phyloP scores from a whole-genome alignment of 2,113 vertebrate species.

The Psophia crepitans region DNA sequence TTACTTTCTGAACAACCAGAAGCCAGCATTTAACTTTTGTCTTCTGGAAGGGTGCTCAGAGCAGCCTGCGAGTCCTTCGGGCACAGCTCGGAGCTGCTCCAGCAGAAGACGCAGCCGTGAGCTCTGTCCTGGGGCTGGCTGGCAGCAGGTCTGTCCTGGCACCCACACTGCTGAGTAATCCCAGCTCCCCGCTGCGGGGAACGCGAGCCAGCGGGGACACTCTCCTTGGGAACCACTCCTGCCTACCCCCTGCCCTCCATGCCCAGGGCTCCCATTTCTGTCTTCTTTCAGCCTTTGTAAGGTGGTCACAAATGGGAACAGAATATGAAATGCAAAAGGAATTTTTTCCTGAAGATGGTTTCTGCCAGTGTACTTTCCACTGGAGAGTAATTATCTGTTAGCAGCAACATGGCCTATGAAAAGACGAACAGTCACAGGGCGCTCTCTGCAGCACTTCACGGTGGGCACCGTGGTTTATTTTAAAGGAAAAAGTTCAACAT shows the following conservation, averaged over 20 bases:
- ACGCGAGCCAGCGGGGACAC: rapidly evolving
- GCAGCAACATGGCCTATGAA: not conserved
- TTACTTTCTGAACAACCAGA: not conserved
- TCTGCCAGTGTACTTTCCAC: not conserved
- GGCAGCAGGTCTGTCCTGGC: not conserved
- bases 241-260: not conserved
- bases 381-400: not conserved
- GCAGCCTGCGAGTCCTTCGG: not conserved
- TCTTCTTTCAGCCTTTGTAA: not conserved
- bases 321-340: not conserved
- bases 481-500: not conserved
- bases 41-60: not conserved
- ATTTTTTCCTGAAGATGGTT: not conserved
- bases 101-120: not conserved
- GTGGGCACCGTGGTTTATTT: not conserved
- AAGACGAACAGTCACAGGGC: not conserved
- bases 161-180: not conserved
- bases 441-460: not conserved
- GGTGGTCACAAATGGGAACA: not conserved
- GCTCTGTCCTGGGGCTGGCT: not conserved
- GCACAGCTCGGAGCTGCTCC: not conserved
- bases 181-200: not conserved
- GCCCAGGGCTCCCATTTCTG: not conserved
- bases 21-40: not conserved
- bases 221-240: not conserved